phyloP scores from a whole-genome alignment of 1,140 invertebrate species.

The Paralvinella palmiformis region DNA sequence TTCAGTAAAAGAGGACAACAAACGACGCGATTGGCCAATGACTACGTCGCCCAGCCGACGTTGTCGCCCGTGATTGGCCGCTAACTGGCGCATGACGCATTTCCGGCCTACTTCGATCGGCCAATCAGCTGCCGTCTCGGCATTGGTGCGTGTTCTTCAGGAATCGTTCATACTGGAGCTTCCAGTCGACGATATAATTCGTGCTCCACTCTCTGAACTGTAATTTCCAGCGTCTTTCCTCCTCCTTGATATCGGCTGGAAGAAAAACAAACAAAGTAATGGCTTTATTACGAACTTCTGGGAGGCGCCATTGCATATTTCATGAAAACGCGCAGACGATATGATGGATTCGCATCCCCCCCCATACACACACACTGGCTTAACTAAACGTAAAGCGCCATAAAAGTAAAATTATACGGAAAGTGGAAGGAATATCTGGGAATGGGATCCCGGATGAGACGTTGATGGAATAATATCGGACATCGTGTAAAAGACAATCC shows the following conservation, averaged over 20 bases:
- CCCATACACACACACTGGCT: background rate
- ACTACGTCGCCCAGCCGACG: background rate
- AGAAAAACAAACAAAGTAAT: constrained; percentile 8
- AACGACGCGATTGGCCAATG: background rate
- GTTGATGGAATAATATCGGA: too few relatives aligned
- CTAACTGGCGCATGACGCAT: background rate
- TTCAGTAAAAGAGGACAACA: background rate
- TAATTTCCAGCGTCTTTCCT: constrained; percentile 51
- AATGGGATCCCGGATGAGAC: too few relatives aligned
- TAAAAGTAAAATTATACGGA: too few relatives aligned
- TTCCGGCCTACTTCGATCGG: background rate
- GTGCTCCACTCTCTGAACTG: constrained; percentile 53
- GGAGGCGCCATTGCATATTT: background rate
- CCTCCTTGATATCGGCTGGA: constrained; percentile 49
- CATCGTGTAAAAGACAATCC: too few relatives aligned
- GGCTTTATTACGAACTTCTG: background rate
- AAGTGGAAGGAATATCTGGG: too few relatives aligned
- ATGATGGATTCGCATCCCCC: background rate
- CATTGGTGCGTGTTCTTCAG: background rate
- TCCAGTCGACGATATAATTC: constrained; percentile 53
- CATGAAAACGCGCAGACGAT: background rate
- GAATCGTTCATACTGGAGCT: constrained; percentile 42
- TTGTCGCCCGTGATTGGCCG: background rate
- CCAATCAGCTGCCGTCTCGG: background rate
- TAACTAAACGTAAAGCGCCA: too few relatives aligned